Evolutionary conservation across 2,113 vertebrate genomes (phyloP).

Genomic region (Naja naja): DNA sequence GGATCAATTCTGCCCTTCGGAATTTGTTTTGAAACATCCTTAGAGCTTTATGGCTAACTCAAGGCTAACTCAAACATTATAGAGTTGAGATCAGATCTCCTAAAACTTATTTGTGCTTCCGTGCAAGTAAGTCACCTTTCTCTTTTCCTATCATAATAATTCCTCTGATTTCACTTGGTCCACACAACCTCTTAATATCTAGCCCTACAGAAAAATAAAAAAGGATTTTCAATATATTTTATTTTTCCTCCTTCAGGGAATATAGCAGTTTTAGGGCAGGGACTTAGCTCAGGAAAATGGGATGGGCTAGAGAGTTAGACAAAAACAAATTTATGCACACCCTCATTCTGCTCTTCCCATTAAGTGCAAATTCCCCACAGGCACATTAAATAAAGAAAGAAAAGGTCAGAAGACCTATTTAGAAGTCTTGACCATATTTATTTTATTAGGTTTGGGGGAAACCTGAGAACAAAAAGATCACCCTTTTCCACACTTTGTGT

Average conservation of each 20-base stretch:
- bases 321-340: neutral
- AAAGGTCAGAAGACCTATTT: neutral
- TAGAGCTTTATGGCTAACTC: neutral
- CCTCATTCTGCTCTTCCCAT: neutral
- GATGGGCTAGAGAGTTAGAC: neutral
- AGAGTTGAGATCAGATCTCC: neutral
- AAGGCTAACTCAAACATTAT: neutral
- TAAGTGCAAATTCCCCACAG: neutral
- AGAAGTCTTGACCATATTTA: neutral
- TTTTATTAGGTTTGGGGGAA: neutral
- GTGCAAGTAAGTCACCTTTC: neutral
- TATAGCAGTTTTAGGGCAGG: neutral
- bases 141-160: too few relatives aligned
- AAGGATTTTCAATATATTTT: neutral
- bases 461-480: neutral
- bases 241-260: neutral
- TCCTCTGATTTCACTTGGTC: neutral
- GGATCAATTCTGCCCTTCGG: too few relatives aligned
- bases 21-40: too few relatives aligned
- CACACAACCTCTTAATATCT: neutral
- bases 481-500: neutral
- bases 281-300: neutral
- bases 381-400: neutral
- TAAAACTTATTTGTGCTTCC: neutral
- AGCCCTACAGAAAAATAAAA: neutral